A percentile compares a stretch with the other conserved stretches of the same genome.
Evolutionary conservation across 2,797 vertebrate genomes (phyloP).

Genomic region (Anguilla obscura): DNA sequence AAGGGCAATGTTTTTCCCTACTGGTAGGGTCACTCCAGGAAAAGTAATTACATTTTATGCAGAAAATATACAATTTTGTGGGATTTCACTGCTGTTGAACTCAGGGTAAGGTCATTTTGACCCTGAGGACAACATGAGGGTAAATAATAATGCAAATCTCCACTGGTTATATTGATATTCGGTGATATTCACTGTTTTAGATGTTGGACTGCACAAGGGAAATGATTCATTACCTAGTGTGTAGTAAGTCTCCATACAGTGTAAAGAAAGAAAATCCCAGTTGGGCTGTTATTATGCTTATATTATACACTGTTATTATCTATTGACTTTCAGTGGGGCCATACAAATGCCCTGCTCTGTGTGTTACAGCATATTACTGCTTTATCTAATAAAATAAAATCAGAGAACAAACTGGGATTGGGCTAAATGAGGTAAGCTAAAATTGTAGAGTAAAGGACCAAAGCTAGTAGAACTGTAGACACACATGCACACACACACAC

Average conservation of each 20-base stretch:
- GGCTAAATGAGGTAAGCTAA: background rate
- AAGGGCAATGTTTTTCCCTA: too few relatives aligned
- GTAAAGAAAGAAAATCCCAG: background rate
- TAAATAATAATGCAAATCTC: background rate
- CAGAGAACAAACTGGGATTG: background rate
- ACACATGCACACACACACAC: too few relatives aligned
- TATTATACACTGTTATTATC: background rate
- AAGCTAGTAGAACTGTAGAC: background rate
- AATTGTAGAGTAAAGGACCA: background rate
- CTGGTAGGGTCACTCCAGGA: too few relatives aligned
- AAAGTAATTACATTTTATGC: too few relatives aligned
- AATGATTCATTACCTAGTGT: background rate
- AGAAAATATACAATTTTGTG: too few relatives aligned
- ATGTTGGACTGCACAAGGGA: background rate
- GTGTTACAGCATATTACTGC: background rate
- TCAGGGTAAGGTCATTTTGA: too few relatives aligned
- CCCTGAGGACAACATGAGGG: too few relatives aligned
- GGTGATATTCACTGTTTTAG: background rate
- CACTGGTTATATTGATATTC: background rate
- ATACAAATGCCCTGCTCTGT: background rate
- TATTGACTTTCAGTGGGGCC: background rate
- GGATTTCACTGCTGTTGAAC: too few relatives aligned
- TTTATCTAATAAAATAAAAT: background rate
- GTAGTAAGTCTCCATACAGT: background rate
- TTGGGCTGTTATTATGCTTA: background rate